These are phyloP conservation scores for Pygoscelis adeliae DNA, from an alignment of 2,113 vertebrate genomes.

Conservation along the genomic window DNA sequence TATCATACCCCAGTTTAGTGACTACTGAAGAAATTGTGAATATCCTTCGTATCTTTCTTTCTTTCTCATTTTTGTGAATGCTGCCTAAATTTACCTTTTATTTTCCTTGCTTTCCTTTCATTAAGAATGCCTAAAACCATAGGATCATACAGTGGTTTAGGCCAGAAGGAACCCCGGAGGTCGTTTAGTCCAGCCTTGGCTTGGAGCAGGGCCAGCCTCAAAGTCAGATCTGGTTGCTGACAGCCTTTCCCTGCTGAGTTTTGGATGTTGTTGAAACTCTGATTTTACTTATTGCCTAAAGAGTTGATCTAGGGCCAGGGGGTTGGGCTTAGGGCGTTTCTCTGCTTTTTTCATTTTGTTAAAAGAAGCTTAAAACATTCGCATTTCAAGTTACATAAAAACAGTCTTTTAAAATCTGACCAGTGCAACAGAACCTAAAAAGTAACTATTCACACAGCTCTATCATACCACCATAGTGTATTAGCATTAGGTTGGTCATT, in stretches of 20 bases:
- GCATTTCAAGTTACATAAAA: fast-evolving
- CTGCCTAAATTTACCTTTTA: background rate
- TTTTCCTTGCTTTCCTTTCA: background rate
- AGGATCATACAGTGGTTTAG: background rate
- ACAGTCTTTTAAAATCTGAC: background rate
- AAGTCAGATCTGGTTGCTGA: background rate
- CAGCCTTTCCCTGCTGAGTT: background rate
- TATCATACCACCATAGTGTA: background rate
- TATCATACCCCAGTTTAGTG: background rate
- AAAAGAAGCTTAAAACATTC: background rate
- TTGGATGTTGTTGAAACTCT: background rate
- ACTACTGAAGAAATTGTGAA: background rate
- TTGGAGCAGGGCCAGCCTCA: background rate
- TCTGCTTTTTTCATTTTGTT: background rate
- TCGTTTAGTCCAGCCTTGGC: background rate
- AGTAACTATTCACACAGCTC: background rate
- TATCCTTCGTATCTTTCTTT: background rate
- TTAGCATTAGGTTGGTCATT: background rate
- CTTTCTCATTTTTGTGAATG: background rate
- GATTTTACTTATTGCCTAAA: background rate
- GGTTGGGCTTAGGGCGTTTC: fast-evolving
- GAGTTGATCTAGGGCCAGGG: background rate
- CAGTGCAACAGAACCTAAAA: background rate
- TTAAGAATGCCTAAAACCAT: background rate
- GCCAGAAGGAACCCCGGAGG: background rate